Evolutionary conservation across 1,140 invertebrate genomes (phyloP), one percentile per base, ranked within the genome.

Genomic region (Sitophilus oryzae): DNA sequence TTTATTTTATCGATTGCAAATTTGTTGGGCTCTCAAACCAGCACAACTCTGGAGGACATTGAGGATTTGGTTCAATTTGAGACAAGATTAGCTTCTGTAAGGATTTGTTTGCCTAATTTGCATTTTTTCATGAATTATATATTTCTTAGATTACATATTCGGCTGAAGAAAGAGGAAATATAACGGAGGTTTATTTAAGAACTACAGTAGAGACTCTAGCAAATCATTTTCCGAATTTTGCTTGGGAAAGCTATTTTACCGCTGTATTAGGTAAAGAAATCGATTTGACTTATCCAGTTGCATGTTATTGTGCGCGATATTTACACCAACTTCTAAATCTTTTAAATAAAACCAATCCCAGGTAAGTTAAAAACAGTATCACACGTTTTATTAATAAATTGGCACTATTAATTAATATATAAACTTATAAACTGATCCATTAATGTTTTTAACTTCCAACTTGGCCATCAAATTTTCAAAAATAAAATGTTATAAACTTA

Each of bases 51-150:
- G 23, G 64, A 67, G 16, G 81, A 84, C 51, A 86, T 87, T 8
- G 74, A 82, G 4, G 80, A 91, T 56, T 74, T 95, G 3, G 80
- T 96, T 16, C 70, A 79, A 16, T 93, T 96, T 66, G 93, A 96
- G 77, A 89, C 79, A 4, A 76, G 82, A 58, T 67, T 89, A 22
- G 86, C 87, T 1, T 80, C 82, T 68, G 84, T 87, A 56, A 67
- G 69, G 68, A 56, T 55, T n/a, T n/a, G n/a, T n/a, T n/a, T n/a
- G n/a, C n/a, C n/a, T n/a, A n/a, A n/a, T n/a, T n/a, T n/a, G 22
- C 20, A 30, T 43, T 56, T 49, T 54, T 22, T n/a, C n/a, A n/a
- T n/a, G n/a, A n/a, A n/a, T n/a, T n/a, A 47, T n/a, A 34, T 5
- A 56, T 53, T 52, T 65, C 70, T 42, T 63, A 89, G 86, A 89